Conservation (phyloP, 1,140 invertebrate genomes). For the Penaeus chinensis region DNA sequence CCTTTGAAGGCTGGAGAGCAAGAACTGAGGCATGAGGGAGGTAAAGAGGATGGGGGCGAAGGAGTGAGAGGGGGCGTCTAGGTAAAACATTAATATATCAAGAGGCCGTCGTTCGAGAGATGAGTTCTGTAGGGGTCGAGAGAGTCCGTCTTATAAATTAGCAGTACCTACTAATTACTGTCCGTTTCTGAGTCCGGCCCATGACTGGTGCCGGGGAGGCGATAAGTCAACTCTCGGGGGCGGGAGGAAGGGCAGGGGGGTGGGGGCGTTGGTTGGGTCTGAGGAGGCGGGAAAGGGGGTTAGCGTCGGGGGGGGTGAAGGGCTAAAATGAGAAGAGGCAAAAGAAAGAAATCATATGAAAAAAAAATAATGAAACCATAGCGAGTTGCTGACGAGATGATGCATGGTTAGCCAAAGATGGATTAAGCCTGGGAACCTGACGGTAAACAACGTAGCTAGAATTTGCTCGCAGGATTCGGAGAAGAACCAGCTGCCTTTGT, state of each 20-base stretch:
- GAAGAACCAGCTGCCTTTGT: no score
- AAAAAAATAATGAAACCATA: no score
- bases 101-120: conserved; percentile 51
- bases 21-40: background rate
- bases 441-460: no score
- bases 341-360: background rate
- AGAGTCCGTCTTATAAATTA: conserved; percentile 58
- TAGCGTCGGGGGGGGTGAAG: background rate
- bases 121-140: conserved; percentile 55
- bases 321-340: background rate
- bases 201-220: conserved; percentile 35
- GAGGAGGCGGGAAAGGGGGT: background rate
- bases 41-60: background rate
- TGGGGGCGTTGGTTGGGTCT: background rate
- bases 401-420: no score
- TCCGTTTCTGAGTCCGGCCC: conserved; percentile 49
- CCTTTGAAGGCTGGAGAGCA: background rate
- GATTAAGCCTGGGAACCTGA: no score
- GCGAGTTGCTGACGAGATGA: no score
- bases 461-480: no score
- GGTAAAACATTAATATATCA: conserved; percentile 60
- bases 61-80: conserved; percentile 16
- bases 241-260: conserved; percentile 2
- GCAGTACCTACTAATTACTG: conserved; percentile 57
- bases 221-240: conserved; percentile 27